Conservation (phyloP, 2,113 vertebrate genomes). For the Echinops telfairi region DNA sequence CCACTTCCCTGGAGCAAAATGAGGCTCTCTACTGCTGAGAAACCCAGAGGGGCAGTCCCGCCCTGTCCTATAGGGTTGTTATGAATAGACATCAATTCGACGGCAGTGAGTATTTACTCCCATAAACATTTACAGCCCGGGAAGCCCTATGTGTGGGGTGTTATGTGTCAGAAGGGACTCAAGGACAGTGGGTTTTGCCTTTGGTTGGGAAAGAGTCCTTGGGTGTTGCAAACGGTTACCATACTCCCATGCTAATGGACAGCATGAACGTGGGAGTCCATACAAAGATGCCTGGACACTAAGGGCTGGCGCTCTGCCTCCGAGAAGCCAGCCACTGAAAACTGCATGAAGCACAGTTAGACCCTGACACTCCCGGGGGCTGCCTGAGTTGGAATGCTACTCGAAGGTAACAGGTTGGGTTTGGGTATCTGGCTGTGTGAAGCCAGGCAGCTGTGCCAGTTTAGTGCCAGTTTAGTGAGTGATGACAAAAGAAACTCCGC, state of each 20-base stretch:
- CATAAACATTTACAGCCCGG: too few relatives aligned
- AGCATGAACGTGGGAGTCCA: neutral
- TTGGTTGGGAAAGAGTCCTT: too few relatives aligned
- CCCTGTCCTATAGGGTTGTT: too few relatives aligned
- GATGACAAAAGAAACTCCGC: neutral
- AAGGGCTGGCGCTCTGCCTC: neutral
- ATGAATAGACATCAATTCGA: too few relatives aligned
- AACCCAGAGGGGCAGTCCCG: too few relatives aligned
- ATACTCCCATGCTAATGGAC: neutral
- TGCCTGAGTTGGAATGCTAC: neutral
- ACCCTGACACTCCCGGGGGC: neutral
- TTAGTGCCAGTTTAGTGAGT: neutral
- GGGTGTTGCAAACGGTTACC: too few relatives aligned
- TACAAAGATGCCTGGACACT: neutral
- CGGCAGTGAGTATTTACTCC: too few relatives aligned
- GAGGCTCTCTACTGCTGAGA: too few relatives aligned
- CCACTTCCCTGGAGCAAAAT: too few relatives aligned
- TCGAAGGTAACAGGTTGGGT: neutral
- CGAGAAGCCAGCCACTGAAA: neutral
- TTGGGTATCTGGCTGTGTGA: neutral
- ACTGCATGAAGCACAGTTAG: neutral
- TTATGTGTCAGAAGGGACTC: too few relatives aligned
- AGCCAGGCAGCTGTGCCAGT: neutral
- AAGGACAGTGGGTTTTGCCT: too few relatives aligned
- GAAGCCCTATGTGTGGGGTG: too few relatives aligned